phyloP scores from a whole-genome alignment of 2,797 vertebrate genomes.

The Heteromormyrus szaboi region DNA sequence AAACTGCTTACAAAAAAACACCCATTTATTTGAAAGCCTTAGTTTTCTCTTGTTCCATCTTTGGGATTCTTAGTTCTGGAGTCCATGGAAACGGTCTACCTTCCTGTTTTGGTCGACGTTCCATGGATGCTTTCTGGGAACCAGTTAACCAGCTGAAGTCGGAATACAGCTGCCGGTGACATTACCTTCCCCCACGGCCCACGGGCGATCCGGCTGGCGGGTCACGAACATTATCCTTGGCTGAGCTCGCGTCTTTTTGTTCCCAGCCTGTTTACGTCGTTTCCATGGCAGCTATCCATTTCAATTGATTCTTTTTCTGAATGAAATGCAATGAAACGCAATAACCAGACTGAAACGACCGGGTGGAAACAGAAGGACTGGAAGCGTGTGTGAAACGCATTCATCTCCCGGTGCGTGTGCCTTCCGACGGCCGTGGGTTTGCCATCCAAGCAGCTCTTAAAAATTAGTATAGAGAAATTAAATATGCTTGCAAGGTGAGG shows the following conservation, averaged over 20 bases:
- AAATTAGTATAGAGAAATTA: background rate
- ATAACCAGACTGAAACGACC: background rate
- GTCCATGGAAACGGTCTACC: constrained; percentile 17
- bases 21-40: background rate
- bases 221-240: constrained; percentile 16
- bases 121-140: constrained; percentile 17
- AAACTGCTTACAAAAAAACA: background rate
- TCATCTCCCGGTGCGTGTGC: background rate
- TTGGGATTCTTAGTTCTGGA: background rate
- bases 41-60: background rate
- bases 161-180: constrained; percentile 14
- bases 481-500: background rate
- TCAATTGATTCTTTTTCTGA: constrained; percentile 14
- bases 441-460: background rate
- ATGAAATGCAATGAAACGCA: constrained; percentile 11
- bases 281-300: constrained; percentile 19
- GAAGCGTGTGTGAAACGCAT: background rate
- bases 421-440: background rate
- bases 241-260: background rate
- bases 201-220: background rate
- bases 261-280: constrained; percentile 13
- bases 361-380: background rate
- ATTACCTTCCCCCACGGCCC: constrained; percentile 17
- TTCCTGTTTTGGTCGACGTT: constrained; percentile 20
- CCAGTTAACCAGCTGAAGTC: constrained; percentile 19